These are phyloP conservation scores for Ciconia maguari DNA, from an alignment of 2,113 vertebrate genomes.

Conservation along the genomic window DNA sequence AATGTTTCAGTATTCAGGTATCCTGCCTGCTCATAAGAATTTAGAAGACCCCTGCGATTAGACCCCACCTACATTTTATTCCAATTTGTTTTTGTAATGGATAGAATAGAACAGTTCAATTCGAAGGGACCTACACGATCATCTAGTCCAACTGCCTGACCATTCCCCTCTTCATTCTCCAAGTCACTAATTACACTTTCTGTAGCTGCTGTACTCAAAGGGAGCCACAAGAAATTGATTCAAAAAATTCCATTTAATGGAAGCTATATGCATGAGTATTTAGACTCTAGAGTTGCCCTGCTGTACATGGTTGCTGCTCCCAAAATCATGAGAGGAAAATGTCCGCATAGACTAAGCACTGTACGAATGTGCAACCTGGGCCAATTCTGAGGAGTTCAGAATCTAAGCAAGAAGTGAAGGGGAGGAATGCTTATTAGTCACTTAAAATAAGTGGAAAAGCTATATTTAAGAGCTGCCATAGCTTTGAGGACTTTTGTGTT, in stretches of 20 bases:
- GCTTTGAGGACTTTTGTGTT: background rate
- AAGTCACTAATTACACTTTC: background rate
- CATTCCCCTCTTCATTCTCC: background rate
- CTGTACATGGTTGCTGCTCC: background rate
- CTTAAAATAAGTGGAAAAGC: background rate
- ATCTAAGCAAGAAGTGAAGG: background rate
- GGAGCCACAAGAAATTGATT: background rate
- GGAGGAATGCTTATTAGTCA: background rate
- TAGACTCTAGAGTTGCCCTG: background rate
- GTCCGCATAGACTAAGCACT: background rate
- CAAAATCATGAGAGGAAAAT: background rate
- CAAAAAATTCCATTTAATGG: fast-evolving
- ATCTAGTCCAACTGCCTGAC: background rate
- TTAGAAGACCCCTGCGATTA: background rate
- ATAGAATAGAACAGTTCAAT: background rate
- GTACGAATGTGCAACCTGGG: background rate
- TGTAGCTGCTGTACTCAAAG: background rate
- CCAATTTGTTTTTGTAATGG: background rate
- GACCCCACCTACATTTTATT: background rate
- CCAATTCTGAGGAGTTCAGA: background rate
- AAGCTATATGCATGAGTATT: background rate
- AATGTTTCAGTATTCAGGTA: background rate
- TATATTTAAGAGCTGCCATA: background rate
- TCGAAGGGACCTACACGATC: background rate
- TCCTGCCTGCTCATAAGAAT: background rate